Evolutionary conservation across 2,797 vertebrate genomes (phyloP).

Genomic region (Sardinella longiceps): DNA sequence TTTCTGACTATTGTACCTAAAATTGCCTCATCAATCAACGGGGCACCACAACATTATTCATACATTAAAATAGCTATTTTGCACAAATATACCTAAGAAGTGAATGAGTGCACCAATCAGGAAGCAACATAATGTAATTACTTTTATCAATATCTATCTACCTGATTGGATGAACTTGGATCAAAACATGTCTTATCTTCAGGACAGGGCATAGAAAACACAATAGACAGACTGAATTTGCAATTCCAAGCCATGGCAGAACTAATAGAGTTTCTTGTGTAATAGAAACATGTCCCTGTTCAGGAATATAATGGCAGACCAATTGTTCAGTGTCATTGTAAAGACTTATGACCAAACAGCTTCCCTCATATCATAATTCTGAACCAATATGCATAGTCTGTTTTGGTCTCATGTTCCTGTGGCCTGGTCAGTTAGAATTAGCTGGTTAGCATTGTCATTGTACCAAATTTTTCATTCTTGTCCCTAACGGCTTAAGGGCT

Average conservation of each 20-base stretch:
- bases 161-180: not conserved
- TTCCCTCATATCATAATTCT: too few relatives aligned
- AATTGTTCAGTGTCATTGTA: too few relatives aligned
- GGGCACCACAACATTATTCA: not conserved
- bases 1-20: slow-evolving; percentile 3
- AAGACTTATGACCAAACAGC: too few relatives aligned
- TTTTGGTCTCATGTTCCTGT: too few relatives aligned
- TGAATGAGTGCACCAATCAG: not conserved
- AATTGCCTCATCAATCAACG: not conserved
- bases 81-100: not conserved
- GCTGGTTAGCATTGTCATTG: too few relatives aligned
- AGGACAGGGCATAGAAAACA: not conserved
- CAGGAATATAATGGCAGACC: too few relatives aligned
- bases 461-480: too few relatives aligned
- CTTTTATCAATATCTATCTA: not conserved
- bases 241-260: not conserved
- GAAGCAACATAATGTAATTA: not conserved
- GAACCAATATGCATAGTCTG: too few relatives aligned
- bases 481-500: too few relatives aligned
- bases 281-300: too few relatives aligned
- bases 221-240: not conserved
- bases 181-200: not conserved
- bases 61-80: slow-evolving; percentile 6
- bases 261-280: not conserved
- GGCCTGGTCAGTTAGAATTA: too few relatives aligned